phyloP scores from a whole-genome alignment of 2,797 vertebrate species.

The Darevskia nairensis region DNA sequence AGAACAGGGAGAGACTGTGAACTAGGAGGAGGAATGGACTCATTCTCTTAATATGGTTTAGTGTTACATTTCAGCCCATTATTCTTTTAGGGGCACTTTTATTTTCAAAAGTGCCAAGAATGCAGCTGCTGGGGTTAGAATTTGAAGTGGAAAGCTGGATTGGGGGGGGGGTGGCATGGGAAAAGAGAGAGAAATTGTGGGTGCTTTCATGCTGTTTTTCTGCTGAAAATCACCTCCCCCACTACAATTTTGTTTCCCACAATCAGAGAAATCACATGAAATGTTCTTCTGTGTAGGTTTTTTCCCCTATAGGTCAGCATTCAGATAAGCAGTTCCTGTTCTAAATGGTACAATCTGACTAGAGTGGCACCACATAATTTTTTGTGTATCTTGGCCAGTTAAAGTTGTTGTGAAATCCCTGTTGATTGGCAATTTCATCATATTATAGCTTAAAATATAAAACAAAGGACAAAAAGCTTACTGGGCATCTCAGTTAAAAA shows the following conservation, averaged over 20 bases:
- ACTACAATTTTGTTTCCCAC: too few species aligned
- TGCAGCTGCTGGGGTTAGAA: too few species aligned
- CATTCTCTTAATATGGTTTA: neutral
- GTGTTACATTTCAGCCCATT: too few species aligned
- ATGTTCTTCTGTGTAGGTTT: too few species aligned
- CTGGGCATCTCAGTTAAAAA: slow-evolving; percentile 7
- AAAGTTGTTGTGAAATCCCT: neutral
- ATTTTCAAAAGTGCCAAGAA: neutral
- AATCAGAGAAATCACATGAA: too few species aligned
- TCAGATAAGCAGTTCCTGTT: neutral
- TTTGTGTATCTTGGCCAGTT: neutral
- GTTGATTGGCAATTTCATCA: too few species aligned
- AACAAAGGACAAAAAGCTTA: slow-evolving; percentile 24
- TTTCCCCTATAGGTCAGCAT: neutral
- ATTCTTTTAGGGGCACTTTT: neutral
- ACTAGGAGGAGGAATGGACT: neutral
- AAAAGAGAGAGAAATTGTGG: too few species aligned
- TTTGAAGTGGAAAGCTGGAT: too few species aligned
- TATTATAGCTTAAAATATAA: neutral
- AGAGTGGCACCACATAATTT: neutral
- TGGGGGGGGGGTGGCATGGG: too few species aligned
- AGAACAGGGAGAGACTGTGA: neutral
- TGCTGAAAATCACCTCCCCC: too few species aligned
- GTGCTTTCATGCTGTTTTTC: neutral
- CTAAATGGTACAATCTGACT: neutral